Base-by-base conservation (phyloP, 2,797 vertebrate genomes). In the Acipenser ruthenus region DNA sequence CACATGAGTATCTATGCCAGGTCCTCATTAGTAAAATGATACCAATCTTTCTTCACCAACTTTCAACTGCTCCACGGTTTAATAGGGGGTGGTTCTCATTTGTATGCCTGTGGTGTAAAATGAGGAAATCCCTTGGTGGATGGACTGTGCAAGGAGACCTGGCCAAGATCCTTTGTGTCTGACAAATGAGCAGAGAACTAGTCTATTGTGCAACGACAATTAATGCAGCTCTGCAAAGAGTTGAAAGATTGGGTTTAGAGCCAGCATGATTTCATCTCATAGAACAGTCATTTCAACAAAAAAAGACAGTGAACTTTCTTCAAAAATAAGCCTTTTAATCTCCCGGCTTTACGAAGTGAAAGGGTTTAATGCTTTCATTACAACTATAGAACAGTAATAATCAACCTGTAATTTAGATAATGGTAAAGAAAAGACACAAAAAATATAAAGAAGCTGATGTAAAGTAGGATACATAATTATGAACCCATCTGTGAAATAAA, bases 241-340 rank as follows among this genome's bases (percentile, higher is more conserved):
- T 65, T 65, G 71, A 72, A 68, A 37, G 65, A 53, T 69, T 58
- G 37, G 70, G 67, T 77, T 70, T 37, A 37, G 67, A 76, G 71
- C 58, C 55, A 69, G 74, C 62, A 74, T 76, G 78, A 79, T 77
- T 71, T 79, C 74, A 79, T 72, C 63, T 63, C 67, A 49, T 52
- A 15, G 70, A 63, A 65, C 65, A 71, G 65, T 65, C 70, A 68
- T 15, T 50, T 65, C 64, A 68, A 70, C 61, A 53, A 67, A 65
- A 59, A 56, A 18, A 65, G 60, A 37, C 37, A 5, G 12, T 72
- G 23, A 67, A 55, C 49, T 61, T 56, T 70, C 69, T 75, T 77
- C 62, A 68, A 70, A 72, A 72, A 8, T 7, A 12, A 62, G 10
- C 11, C 59, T 63, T 71, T 59, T 49, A 65, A 59, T 65, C 53